phyloP scores from a whole-genome alignment of 2,888 invertebrate species.

The Dinocampus coccinellae region DNA sequence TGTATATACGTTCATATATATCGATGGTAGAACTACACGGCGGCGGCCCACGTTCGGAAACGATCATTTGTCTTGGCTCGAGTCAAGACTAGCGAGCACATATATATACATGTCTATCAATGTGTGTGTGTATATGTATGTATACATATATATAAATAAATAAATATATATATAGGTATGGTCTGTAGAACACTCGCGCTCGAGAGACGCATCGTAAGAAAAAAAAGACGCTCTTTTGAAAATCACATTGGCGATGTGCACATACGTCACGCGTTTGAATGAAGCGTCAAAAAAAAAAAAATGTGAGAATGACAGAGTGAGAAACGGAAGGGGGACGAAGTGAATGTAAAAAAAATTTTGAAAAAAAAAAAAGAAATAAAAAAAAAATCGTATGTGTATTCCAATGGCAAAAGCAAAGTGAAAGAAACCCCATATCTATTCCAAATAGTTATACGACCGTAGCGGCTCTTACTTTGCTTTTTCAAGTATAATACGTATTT shows the following conservation, averaged over 20 bases:
- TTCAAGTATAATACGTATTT: slow-evolving; percentile 6
- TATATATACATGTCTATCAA: too few species aligned
- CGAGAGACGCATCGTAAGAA: slow-evolving; percentile 5
- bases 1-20: too few species aligned
- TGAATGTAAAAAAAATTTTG: too few species aligned
- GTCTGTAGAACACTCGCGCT: slow-evolving; percentile 19
- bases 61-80: slow-evolving; percentile 36
- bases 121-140: too few species aligned
- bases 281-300: slow-evolving; percentile 21
- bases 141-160: too few species aligned
- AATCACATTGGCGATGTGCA: slow-evolving; percentile 29
- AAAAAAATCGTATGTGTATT: too few species aligned
- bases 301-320: slow-evolving; percentile 23
- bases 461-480: slow-evolving; percentile 11
- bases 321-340: not conserved
- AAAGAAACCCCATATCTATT: slow-evolving; percentile 32
- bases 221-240: slow-evolving; percentile 31
- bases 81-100: slow-evolving; percentile 25
- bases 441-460: slow-evolving; percentile 22
- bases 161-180: too few species aligned
- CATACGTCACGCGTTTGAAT: slow-evolving; percentile 36
- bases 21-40: slow-evolving; percentile 30
- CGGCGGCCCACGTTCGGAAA: slow-evolving; percentile 32
- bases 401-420: slow-evolving; percentile 21
- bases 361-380: slow-evolving; percentile 10